Base-by-base conservation (phyloP, 2,888 invertebrate genomes). In the Cheiracanthium punctorium region DNA sequence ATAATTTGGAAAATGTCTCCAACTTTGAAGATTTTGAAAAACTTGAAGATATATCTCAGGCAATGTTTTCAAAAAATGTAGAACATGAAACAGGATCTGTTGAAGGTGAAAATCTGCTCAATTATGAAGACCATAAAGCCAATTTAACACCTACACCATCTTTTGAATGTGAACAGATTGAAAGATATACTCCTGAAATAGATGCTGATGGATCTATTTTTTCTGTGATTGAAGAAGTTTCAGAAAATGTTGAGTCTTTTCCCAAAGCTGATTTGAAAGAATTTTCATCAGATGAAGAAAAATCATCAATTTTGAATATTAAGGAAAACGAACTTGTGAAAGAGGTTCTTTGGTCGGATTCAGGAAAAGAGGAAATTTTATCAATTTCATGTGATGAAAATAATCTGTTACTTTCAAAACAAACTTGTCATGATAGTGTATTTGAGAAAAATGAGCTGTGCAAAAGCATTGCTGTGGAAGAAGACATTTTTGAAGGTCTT, bases 71-170 rank as follows among this genome's bases (percentile, higher is more conserved):
- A 67, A 37, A 37, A 37, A 37, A 37, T 37, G 37, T 37, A 7
- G 37, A 10, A 37, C 10, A 37, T 37, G 37, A 37, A 37, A 10
- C 37, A 37, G 37, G 10, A 37, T 4, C 4, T 37, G 1, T 43
- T 2, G 76, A 77, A 17, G 67, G 69, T 29, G 48, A 69, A 48
- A 24, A 29, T n/a, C 67, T 41, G 71, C 14, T 28, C n/a, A 52
- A 73, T 14, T n/a, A 28, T 30, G 64, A 74, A 65, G 64, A 30
- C 14, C 7, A 5, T 64, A 28, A 10, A 32, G 43, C 29, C 5
- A 65, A 37, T 17, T 33, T 30, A 20, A 33, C 58, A 24, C 58
- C 24, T 17, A 58, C 24, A 58, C 58, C 58, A 24, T 7, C 58
- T 5, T 20, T 58, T 17, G 58, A 5, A 58, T 24, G 24, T 20